Evolutionary conservation across 2,888 invertebrate genomes (phyloP).

Genomic region (Dryobota labecula): DNA sequence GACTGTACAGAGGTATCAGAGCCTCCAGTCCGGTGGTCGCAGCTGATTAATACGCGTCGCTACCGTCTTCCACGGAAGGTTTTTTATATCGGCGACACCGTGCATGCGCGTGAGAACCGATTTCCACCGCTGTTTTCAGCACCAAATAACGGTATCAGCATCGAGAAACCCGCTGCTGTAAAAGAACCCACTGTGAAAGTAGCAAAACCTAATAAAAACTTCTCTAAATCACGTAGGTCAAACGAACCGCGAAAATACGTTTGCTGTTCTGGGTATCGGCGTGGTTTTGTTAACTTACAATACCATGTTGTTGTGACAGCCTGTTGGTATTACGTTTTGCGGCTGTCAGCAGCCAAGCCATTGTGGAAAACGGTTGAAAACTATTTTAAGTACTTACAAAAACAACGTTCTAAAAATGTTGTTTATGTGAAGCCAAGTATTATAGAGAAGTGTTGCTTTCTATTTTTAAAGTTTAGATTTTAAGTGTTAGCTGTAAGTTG

Average conservation of each 20-base stretch:
- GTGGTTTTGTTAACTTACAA: constrained; percentile 58
- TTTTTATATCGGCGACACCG: constrained; percentile 74
- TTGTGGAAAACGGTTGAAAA: constrained; percentile 36
- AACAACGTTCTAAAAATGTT: constrained; percentile 20
- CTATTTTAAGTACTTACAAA: constrained; percentile 13
- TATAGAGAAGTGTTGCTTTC: too few species aligned
- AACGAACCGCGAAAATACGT: constrained; percentile 66
- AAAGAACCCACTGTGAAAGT: constrained; percentile 63
- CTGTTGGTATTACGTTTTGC: constrained; percentile 56
- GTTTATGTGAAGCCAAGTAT: background rate
- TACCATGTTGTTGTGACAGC: constrained; percentile 45
- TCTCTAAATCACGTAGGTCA: constrained; percentile 55
- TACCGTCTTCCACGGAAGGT: constrained; percentile 75
- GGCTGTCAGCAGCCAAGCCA: constrained; percentile 32
- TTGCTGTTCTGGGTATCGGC: constrained; percentile 49
- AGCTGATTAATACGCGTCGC: constrained; percentile 83
- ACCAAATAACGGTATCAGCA: constrained; percentile 66
- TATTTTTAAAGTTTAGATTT: too few species aligned
- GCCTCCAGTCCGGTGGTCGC: constrained; percentile 68
- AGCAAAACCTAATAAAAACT: constrained; percentile 59
- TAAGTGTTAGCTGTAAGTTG: too few species aligned
- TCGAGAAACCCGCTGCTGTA: constrained; percentile 43
- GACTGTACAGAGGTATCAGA: constrained; percentile 72
- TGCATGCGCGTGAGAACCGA: constrained; percentile 88
- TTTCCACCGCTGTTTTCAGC: constrained; percentile 69